These are phyloP conservation scores for Drosophila watanabei DNA, from an alignment of 1,140 invertebrate species.

Conservation along the genomic window DNA sequence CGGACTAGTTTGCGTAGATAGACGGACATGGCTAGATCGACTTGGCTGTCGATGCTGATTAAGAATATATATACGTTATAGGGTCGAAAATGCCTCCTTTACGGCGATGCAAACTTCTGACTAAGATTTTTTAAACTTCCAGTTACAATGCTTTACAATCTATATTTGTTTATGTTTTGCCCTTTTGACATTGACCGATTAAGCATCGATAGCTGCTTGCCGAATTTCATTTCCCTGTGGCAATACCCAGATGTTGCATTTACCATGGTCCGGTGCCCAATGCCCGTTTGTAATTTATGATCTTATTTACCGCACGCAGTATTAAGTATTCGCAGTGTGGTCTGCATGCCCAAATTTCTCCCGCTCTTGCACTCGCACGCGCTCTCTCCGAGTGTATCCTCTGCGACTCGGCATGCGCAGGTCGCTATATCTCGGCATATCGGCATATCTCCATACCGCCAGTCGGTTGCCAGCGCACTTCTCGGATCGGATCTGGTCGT, in stretches of 20 bases:
- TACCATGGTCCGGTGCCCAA: conserved; percentile 16
- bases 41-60: too few relatives aligned
- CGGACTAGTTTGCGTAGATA: too few relatives aligned
- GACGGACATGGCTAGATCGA: too few relatives aligned
- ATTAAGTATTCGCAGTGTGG: conserved; percentile 49
- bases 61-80: too few relatives aligned
- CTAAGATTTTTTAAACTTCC: too few relatives aligned
- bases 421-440: conserved; percentile 28
- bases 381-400: conserved; percentile 23
- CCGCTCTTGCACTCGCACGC: background rate
- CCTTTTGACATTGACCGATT: conserved; percentile 6
- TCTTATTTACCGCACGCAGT: conserved; percentile 41
- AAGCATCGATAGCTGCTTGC: conserved; percentile 8
- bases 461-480: conserved; percentile 25
- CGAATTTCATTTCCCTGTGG: conserved; percentile 6
- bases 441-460: conserved; percentile 13
- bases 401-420: conserved; percentile 70
- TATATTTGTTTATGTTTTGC: background rate
- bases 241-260: conserved; percentile 31
- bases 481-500: conserved; percentile 49
- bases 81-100: too few relatives aligned
- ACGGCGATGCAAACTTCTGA: too few relatives aligned
- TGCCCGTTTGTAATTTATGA: conserved; percentile 46
- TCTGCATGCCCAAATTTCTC: background rate
- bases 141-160: background rate